Evolutionary conservation across 2,888 invertebrate species (phyloP).

Genomic region (Pterobdella sp.): DNA sequence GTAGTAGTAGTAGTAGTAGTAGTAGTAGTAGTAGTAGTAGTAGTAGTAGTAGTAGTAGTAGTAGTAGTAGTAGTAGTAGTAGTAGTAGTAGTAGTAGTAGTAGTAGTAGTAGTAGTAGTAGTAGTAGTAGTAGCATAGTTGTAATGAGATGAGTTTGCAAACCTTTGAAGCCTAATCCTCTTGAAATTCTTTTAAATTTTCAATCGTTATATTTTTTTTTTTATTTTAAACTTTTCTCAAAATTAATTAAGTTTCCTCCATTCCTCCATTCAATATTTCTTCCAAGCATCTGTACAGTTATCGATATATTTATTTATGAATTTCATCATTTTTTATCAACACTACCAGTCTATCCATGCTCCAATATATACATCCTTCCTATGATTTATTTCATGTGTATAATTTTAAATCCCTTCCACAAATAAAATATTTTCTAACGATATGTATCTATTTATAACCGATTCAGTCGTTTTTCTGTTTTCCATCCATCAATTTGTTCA

Average conservation of each 20-base stretch:
- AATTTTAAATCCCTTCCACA: no score
- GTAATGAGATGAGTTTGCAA: not conserved
- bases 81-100: conserved; percentile 22
- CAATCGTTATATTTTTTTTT: not conserved
- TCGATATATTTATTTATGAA: no score
- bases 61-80: conserved; percentile 22
- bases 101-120: conserved; percentile 22
- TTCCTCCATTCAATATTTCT: not conserved
- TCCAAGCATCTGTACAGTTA: no score
- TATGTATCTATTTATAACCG: no score
- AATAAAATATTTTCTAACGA: no score
- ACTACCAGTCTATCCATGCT: no score
- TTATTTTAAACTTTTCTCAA: not conserved
- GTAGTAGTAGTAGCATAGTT: conserved; percentile 17
- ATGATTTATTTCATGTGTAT: no score
- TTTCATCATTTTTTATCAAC: no score
- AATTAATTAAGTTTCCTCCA: not conserved
- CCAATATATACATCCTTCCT: no score
- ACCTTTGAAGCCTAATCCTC: not conserved
- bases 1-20: conserved; percentile 4
- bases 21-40: conserved; percentile 6
- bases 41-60: conserved; percentile 18
- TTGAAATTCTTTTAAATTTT: not conserved
- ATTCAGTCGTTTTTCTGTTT: no score
- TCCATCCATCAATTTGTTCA: no score